These are phyloP conservation scores for Noctua comes DNA, from an alignment of 2,888 invertebrate species.

Conservation along the genomic window DNA sequence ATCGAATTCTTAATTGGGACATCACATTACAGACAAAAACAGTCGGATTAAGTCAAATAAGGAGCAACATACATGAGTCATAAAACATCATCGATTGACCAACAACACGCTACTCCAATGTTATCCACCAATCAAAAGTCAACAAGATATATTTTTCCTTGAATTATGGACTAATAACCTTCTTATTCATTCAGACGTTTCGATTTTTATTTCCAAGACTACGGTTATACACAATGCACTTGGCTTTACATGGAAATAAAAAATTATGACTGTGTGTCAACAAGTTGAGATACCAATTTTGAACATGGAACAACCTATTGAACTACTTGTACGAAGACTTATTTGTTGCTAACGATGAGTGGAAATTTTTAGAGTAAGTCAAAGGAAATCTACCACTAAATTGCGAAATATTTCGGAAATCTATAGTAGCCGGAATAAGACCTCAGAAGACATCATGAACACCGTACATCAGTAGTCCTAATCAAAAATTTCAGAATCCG, in stretches of 20 bases:
- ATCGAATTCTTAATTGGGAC: slow-evolving; percentile 1
- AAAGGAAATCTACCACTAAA: background rate
- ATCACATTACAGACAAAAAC: slow-evolving; percentile 12
- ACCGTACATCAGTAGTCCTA: background rate
- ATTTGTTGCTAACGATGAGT: background rate
- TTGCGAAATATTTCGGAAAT: background rate
- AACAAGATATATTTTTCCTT: slow-evolving; percentile 43
- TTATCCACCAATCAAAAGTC: slow-evolving; percentile 41
- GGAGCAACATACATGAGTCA: slow-evolving; percentile 10
- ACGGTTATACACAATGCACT: slow-evolving; percentile 9
- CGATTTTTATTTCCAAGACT: slow-evolving; percentile 38
- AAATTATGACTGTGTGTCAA: background rate
- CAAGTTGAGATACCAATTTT: background rate
- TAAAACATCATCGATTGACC: slow-evolving; percentile 43
- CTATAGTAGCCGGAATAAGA: background rate
- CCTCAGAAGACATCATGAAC: background rate
- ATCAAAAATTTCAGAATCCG: background rate
- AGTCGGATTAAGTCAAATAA: slow-evolving; percentile 15
- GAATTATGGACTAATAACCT: slow-evolving; percentile 46
- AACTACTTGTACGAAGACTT: background rate
- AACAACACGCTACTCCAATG: slow-evolving; percentile 36
- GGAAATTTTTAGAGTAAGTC: background rate
- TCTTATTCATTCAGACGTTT: slow-evolving; percentile 47
- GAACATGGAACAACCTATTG: background rate
- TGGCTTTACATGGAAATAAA: slow-evolving; percentile 3